Evolutionary conservation across 2,797 vertebrate species (phyloP).

Genomic region (Enteromius treurensis): DNA sequence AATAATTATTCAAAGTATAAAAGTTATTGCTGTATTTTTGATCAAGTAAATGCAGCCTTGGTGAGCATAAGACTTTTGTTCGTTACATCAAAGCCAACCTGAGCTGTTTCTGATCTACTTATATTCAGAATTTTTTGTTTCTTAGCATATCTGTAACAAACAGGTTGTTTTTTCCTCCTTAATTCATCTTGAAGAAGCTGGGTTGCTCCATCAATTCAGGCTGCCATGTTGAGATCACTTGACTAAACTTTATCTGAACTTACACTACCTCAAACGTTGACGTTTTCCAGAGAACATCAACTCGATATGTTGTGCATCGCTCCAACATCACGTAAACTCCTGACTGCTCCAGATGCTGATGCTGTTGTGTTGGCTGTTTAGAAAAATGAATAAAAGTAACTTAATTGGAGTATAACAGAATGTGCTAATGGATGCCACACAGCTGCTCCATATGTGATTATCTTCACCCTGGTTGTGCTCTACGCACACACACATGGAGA

Average conservation of each 20-base stretch:
- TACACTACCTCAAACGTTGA: neutral
- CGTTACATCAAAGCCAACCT: neutral
- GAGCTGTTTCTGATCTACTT: neutral
- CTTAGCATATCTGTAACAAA: neutral
- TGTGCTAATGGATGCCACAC: conserved; percentile 3
- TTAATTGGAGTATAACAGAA: neutral
- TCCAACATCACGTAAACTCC: neutral
- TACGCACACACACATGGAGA: conserved; percentile 57
- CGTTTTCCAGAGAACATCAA: neutral
- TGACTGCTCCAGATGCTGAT: neutral
- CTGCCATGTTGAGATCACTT: neutral
- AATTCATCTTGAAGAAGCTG: neutral
- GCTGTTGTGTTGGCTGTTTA: neutral
- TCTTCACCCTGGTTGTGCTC: conserved; percentile 8
- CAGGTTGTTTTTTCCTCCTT: neutral
- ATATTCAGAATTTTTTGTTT: neutral
- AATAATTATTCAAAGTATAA: neutral
- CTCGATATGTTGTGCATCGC: neutral
- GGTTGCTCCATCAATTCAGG: no score
- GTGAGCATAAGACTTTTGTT: neutral
- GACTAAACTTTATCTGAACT: conserved; percentile 11
- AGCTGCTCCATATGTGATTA: conserved; percentile 34
- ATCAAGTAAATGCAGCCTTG: neutral
- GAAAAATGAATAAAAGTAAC: neutral
- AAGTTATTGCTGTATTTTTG: neutral